Base-by-base conservation (phyloP, 2,113 vertebrate species). In the Poecile atricapillus region DNA sequence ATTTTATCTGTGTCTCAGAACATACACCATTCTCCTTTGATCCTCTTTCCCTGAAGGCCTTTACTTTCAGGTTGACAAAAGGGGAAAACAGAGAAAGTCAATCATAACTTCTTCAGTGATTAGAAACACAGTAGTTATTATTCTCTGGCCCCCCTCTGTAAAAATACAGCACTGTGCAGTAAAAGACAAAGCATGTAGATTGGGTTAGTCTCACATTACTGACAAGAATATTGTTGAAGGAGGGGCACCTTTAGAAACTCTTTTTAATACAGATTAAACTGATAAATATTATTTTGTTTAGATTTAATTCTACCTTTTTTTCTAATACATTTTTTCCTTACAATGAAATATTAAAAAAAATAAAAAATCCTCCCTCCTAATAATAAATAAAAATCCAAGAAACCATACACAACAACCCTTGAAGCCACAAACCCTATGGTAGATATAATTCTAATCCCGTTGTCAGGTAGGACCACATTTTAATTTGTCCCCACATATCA, bases 401-500 rank as follows among this genome's bases (percentile, higher is more conserved):
- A 76, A 27, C 10, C 16, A 27, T 17, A 4, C 15, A 20, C 10
- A 50, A 65, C 65, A 9, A 0, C 1, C 9, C 4, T 33, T 8
- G 4, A 67, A 33, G 2, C 7, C 33, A 30, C 5, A 53, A 53
- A 41, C 3, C 3, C 2, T 67, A 23, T 8, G 22, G 0, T 17
- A 37, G 4, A 31, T 39, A 31, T 13, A 19, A 11, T 65, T 91
- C 18, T 13, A 16, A 73, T 59, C 46, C 41, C 22, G 18, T n/a
- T 35, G 3, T 43, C 25, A 37, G 3, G 4, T 44, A 44, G 73
- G 11, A 67, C 11, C 7, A 25, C 5, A 49, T 84, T 87, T 81
- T 52, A 67, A 31, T 5, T 59, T 78, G 11, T 64, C 60, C 83
- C 14, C 20, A 33, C 4, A 18, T 8, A 47, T 11, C 5, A 5